Conservation (phyloP, 2,797 vertebrate genomes). For the Oreochromis mossambicus region DNA sequence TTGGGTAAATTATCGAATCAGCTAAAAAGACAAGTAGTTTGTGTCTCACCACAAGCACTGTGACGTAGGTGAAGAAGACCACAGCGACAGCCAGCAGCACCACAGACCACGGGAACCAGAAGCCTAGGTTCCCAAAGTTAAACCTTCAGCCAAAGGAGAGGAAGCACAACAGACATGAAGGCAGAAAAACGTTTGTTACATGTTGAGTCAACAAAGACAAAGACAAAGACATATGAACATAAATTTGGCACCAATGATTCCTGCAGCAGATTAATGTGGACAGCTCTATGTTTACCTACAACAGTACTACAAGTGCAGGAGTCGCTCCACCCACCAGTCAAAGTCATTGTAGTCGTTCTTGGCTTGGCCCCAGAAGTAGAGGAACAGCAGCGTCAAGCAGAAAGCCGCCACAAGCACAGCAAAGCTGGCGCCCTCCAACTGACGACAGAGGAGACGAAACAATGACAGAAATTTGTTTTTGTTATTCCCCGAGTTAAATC, state of each 20-base stretch:
- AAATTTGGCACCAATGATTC: background rate
- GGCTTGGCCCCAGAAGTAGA: constrained; percentile 87
- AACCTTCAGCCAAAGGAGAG: constrained; percentile 70
- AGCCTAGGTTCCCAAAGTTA: constrained; percentile 78
- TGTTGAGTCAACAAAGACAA: background rate
- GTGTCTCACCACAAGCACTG: constrained; percentile 82
- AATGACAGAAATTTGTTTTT: background rate
- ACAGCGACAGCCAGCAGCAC: constrained; percentile 78
- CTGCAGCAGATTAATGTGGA: background rate
- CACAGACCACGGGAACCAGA: constrained; percentile 90
- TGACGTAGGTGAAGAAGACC: constrained; percentile 76
- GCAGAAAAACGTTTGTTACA: background rate
- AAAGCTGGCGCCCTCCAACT: constrained; percentile 81
- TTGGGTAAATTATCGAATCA: background rate
- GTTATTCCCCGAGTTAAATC: background rate
- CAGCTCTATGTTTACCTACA: background rate
- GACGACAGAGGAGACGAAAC: background rate
- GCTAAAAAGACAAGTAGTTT: background rate
- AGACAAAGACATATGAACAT: accelerated
- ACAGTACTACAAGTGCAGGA: accelerated
- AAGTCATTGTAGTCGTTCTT: constrained; percentile 91
- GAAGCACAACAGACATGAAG: accelerated
- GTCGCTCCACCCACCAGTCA: constrained; percentile 82
- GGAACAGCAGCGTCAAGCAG: constrained; percentile 78
- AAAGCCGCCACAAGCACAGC: constrained; percentile 76